Evolutionary conservation across 2,797 vertebrate genomes (phyloP), one percentile per base, ranked within the genome.

Genomic region (Argya squamiceps): DNA sequence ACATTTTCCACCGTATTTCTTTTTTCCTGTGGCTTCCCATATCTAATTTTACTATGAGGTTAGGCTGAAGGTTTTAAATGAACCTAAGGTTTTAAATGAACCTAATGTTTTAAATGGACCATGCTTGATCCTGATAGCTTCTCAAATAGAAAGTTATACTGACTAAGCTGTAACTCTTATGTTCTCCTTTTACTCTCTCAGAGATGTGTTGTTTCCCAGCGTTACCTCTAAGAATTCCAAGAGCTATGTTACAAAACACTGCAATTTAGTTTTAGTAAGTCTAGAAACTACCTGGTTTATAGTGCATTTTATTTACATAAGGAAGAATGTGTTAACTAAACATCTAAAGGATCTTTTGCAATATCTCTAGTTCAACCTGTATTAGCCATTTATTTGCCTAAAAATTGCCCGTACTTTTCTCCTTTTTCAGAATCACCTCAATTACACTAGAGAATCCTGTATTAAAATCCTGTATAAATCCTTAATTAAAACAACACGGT

Each of bases 291-390:
- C 10, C 16, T 67, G 6, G 3, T 56, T 88, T 50, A 34, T 26
- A 29, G 8, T 34, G 26, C 27, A 6, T 83, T 89, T 83, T 85
- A 67, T 67, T 77, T 88, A 37, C 9, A 12, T 1, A 3, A 52
- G 32, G n/a, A 85, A 77, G 41, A 32, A 44, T 29, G 10, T 6
- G 10, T 67, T 63, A 77, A 47, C 29, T 8, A 84, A 52, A 52
- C 14, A 68, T 60, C 44, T 37, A 41, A 43, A 75, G 20, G 5
- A 39, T 39, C 21, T 70, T 46, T 55, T 30, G 44, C 34, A 14
- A 1, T 69, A 36, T 37, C 3, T 63, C 6, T 44, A 24, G 14
- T 74, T 83, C 34, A 86, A n/a, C 5, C 5, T 0, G 0, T 64
- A 15, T 53, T 62, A 56, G 21, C 9, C 12, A 44, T 56, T 77